These are phyloP conservation scores for Coptodon bakossiorum DNA, from an alignment of 2,113 vertebrate genomes.

Conservation along the genomic window DNA sequence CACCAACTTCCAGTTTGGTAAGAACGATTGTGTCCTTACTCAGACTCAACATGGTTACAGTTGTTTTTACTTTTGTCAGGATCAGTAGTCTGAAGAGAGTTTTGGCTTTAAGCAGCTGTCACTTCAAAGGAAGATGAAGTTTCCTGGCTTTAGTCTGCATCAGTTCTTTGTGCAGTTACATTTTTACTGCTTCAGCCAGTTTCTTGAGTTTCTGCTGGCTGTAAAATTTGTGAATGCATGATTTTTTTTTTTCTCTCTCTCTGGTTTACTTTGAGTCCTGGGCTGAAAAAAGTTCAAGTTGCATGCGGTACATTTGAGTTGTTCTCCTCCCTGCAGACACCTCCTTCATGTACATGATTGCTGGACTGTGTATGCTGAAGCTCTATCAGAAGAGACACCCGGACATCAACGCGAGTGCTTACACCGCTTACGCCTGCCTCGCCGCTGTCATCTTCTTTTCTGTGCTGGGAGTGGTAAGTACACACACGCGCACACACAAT, in stretches of 20 bases:
- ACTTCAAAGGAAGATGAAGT: not conserved
- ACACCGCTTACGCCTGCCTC: conserved; percentile 92
- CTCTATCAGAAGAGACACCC: conserved; percentile 97
- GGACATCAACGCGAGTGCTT: conserved; percentile 95
- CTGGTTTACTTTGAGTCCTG: not conserved
- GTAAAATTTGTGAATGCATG: not conserved
- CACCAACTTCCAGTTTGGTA: conserved; percentile 98
- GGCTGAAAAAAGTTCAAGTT: not conserved
- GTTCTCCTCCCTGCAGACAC: conserved; percentile 74
- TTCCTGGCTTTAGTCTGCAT: not conserved
- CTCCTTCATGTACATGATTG: conserved; percentile 99
- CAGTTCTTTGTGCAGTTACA: not conserved
- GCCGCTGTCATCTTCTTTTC: conserved; percentile 96
- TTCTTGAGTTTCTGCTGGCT: not conserved
- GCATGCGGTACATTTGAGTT: not conserved
- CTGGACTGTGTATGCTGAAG: conserved; percentile 95
- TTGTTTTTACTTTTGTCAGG: not conserved
- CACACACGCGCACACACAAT: fast-evolving
- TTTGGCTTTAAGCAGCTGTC: not conserved
- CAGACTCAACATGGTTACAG: not conserved
- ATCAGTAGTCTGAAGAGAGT: not conserved
- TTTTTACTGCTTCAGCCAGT: not conserved
- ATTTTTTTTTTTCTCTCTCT: not conserved
- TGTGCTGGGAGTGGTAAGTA: conserved; percentile 85
- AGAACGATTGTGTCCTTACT: not conserved